Evolutionary conservation across 2,888 invertebrate genomes (phyloP), one percentile per base, ranked within the genome.

Genomic region (Itoplectis maculator): DNA sequence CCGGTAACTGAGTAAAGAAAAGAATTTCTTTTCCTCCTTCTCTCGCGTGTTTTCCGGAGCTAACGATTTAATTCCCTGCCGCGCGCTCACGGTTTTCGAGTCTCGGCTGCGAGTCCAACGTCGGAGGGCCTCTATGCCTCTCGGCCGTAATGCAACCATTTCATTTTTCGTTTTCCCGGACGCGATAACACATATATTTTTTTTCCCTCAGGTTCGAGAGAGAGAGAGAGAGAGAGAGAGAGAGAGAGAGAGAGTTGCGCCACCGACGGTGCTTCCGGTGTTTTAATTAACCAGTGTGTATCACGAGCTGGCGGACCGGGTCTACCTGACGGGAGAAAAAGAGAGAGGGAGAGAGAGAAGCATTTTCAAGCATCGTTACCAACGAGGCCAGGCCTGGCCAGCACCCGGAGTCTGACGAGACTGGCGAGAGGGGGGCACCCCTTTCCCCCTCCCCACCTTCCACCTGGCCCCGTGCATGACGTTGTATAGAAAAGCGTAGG

Each of bases 291-390:
- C 63, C 70, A 23, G 63, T 49, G 76, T 68, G 47, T 61, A 45
- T 61, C 35, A 47, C 47, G 37, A 20, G 20, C 68, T 68, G 20
- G 3, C 29, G 29, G 37, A 9, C 45, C 56, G 37, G 29, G 42
- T 56, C 40, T 35, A n/a, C 54, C 40, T 65, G 65, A 70, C 78
- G 9, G 13, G 69, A 78, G 70, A 72, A 5, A 78, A 63, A 72
- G 59, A 78, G n/a, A n/a, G n/a, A n/a, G n/a, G n/a, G n/a, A 78
- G 70, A 72, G 29, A 78, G 70, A 72, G 59, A 78, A 63, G 65
- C 54, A 70, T 65, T 74, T 56, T 78, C 70, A 78, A 70, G 78
- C 78, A 72, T 70, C 65, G 77, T 69, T 69, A 69, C 45, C 63
- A 37, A 40, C 61, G 35, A 49, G 61, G 29, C 23, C 29, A 51